Evolutionary conservation across 2,888 invertebrate species (phyloP).

Genomic region (Morpho helenor): DNA sequence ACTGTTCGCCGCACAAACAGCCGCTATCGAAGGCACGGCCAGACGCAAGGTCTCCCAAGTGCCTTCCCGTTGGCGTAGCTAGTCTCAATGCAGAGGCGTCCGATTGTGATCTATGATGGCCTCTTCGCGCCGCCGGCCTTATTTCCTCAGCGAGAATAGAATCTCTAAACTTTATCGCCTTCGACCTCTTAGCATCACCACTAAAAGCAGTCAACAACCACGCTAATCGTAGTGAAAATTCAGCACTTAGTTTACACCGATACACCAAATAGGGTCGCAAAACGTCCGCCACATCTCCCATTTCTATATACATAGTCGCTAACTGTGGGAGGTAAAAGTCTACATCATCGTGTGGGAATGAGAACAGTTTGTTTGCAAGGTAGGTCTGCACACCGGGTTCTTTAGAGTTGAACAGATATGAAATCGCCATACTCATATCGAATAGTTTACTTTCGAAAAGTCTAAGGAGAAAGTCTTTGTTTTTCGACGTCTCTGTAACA

Average conservation of each 20-base stretch:
- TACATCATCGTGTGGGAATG: constrained; percentile 93
- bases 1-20: constrained; percentile 92
- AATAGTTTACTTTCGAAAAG: constrained; percentile 97
- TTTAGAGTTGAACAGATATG: constrained; percentile 98
- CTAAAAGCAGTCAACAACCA: constrained; percentile 98
- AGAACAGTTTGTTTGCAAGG: constrained; percentile 98
- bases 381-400: constrained; percentile 98
- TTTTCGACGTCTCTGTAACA: constrained; percentile 59
- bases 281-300: constrained; percentile 96
- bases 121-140: constrained; percentile 65
- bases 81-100: constrained; percentile 86
- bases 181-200: constrained; percentile 76
- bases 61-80: constrained; percentile 80
- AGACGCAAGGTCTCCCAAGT: constrained; percentile 93
- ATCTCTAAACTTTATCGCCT: constrained; percentile 63
- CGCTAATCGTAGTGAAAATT: constrained; percentile 96
- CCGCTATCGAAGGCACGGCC: constrained; percentile 98
- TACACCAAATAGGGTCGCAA: constrained; percentile 70
- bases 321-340: constrained; percentile 99
- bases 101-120: constrained; percentile 85
- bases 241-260: constrained; percentile 93
- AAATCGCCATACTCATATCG: constrained; percentile 98
- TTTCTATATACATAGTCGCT: constrained; percentile 98
- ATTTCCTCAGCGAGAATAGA: constrained; percentile 70
- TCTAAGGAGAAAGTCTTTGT: constrained; percentile 87